phyloP scores from a whole-genome alignment of 2,113 vertebrate genomes.

The Hymenochirus boettgeri region DNA sequence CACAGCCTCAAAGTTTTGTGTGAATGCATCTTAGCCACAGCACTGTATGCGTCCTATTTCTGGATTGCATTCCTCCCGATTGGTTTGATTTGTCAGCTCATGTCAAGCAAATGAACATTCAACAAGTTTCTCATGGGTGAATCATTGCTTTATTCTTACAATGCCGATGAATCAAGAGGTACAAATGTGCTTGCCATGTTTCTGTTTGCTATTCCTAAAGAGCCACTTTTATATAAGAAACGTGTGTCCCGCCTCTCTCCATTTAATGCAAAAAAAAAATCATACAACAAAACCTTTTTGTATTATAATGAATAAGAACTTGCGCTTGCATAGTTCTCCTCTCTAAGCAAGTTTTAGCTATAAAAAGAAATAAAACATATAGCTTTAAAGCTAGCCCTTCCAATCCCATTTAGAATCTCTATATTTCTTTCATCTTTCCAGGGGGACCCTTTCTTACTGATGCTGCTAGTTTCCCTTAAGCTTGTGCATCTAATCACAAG shows the following conservation, averaged over 20 bases:
- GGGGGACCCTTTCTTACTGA: too few species aligned
- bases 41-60: slow-evolving; percentile 32
- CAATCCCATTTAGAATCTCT: too few species aligned
- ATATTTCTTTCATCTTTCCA: too few species aligned
- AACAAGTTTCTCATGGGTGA: slow-evolving; percentile 14
- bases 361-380: too few species aligned
- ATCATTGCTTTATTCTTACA: too few species aligned
- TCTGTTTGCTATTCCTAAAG: slow-evolving; percentile 4
- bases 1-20: slow-evolving; percentile 23
- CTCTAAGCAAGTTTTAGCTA: too few species aligned
- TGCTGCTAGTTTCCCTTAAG: too few species aligned
- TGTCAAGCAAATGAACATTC: slow-evolving; percentile 31
- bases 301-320: too few species aligned
- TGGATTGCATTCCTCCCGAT: slow-evolving; percentile 19
- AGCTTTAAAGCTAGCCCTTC: too few species aligned
- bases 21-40: slow-evolving; percentile 25
- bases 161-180: slow-evolving; percentile 22
- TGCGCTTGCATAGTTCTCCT: too few species aligned
- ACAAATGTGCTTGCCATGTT: background rate
- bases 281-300: too few species aligned
- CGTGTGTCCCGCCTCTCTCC: background rate
- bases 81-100: slow-evolving; percentile 30
- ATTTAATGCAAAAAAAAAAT: background rate
- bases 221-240: background rate
- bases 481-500: too few species aligned